A percentile compares a stretch with the other conserved stretches of the same genome.
Conservation (phyloP, 2,888 invertebrate species). For the Cremastinae sp. region DNA sequence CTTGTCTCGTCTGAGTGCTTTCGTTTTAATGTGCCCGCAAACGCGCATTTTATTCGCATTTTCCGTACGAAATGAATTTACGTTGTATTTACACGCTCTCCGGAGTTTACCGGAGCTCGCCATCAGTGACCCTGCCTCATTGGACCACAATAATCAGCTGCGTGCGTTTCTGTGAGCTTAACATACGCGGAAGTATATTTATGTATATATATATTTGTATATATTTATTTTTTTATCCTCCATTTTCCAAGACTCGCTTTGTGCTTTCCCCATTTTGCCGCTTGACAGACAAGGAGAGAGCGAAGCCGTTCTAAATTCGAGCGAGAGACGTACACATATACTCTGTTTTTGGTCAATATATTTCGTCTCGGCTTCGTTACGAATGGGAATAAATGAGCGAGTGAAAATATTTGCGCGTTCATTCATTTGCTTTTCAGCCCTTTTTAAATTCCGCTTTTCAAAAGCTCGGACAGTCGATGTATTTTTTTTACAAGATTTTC, state of each 20-base stretch:
- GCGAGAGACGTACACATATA: too few relatives aligned
- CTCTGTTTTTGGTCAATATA: too few relatives aligned
- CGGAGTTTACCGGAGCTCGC: slow-evolving; percentile 41
- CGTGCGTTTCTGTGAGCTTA: slow-evolving; percentile 38
- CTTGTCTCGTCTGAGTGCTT: slow-evolving; percentile 52
- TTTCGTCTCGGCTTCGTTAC: too few relatives aligned
- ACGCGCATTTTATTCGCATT: slow-evolving; percentile 13
- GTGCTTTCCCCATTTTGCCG: not conserved
- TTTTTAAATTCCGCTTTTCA: too few relatives aligned
- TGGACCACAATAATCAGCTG: slow-evolving; percentile 54
- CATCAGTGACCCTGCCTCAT: slow-evolving; percentile 53
- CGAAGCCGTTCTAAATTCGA: too few relatives aligned
- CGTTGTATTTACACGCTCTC: slow-evolving; percentile 40
- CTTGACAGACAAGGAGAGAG: too few relatives aligned
- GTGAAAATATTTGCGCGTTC: too few relatives aligned
- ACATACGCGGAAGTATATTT: slow-evolving; percentile 47
- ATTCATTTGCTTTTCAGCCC: too few relatives aligned
- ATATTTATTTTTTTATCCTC: slow-evolving; percentile 23
- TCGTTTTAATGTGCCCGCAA: slow-evolving; percentile 28
- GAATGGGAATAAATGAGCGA: too few relatives aligned
- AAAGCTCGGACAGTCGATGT: too few relatives aligned
- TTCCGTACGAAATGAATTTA: slow-evolving; percentile 22
- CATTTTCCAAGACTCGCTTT: slow-evolving; percentile 4
- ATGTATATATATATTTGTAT: too few relatives aligned
- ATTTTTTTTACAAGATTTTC: too few relatives aligned